Evolutionary conservation across 2,888 invertebrate species (phyloP).

Genomic region (Limnephilus auricula): DNA sequence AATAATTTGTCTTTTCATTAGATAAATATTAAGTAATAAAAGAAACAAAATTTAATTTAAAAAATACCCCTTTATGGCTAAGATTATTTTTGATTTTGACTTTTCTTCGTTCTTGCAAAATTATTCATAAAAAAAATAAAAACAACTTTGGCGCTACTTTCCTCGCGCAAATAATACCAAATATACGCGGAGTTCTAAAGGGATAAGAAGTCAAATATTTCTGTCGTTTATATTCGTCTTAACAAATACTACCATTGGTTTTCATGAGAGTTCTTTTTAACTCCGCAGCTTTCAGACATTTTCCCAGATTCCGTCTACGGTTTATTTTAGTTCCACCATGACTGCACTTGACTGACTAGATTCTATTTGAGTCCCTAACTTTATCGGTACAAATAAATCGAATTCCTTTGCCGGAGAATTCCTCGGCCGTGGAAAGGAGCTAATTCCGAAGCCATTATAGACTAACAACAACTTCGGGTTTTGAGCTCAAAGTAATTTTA

Average conservation of each 20-base stretch:
- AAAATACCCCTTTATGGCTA: no score
- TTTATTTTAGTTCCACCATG: not conserved
- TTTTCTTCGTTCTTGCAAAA: no score
- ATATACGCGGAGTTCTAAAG: no score
- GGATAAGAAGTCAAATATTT: no score
- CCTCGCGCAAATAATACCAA: no score
- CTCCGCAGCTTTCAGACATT: not conserved
- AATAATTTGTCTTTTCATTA: no score
- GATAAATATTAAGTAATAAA: no score
- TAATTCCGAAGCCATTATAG: constrained; percentile 44
- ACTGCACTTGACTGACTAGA: not conserved
- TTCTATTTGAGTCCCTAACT: constrained; percentile 36
- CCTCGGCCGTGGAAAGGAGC: constrained; percentile 31
- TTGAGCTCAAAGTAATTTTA: not conserved
- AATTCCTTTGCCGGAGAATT: constrained; percentile 37
- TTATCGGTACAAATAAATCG: constrained; percentile 50
- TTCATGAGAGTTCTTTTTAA: not conserved
- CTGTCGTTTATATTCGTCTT: no score
- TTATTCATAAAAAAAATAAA: no score
- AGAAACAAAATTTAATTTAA: no score
- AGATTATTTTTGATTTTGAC: no score
- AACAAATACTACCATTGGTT: not conserved
- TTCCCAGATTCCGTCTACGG: not conserved
- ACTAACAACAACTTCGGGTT: constrained; percentile 2
- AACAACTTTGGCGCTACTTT: no score